These are phyloP conservation scores for Schizaphis graminum DNA, from an alignment of 2,888 invertebrate genomes.

Conservation along the genomic window DNA sequence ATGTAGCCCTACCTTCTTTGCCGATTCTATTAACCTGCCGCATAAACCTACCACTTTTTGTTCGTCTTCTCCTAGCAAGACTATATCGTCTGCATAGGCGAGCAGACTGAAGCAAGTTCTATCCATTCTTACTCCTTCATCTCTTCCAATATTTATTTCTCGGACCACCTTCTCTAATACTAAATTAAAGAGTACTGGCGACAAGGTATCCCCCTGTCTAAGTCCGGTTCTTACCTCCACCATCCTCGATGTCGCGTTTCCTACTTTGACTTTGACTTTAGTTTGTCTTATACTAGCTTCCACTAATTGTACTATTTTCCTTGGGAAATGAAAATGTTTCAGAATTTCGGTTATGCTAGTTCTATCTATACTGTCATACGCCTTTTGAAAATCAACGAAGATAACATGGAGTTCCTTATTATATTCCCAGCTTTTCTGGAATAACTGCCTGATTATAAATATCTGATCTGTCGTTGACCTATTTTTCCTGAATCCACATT, in stretches of 20 bases:
- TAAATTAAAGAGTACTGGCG: slow-evolving; percentile 17
- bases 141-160: slow-evolving; percentile 39
- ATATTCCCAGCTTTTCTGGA: slow-evolving; percentile 25
- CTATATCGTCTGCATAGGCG: slow-evolving; percentile 7
- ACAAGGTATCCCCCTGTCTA: neutral
- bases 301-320: slow-evolving; percentile 35
- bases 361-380: slow-evolving; percentile 41
- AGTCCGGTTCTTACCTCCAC: slow-evolving; percentile 40
- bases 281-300: slow-evolving; percentile 37
- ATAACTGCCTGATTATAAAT: slow-evolving; percentile 12
- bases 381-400: slow-evolving; percentile 20
- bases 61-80: too few relatives aligned
- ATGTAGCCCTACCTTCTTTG: too few relatives aligned
- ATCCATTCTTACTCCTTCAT: slow-evolving; percentile 23
- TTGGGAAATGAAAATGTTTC: slow-evolving; percentile 26
- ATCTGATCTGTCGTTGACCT: slow-evolving; percentile 1
- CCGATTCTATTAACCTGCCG: too few relatives aligned
- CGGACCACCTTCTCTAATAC: neutral
- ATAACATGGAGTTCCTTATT: slow-evolving; percentile 22
- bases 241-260: slow-evolving; percentile 20
- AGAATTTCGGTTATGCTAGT: slow-evolving; percentile 34
- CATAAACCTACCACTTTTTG: too few relatives aligned
- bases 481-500: slow-evolving; percentile 18
- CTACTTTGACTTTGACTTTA: slow-evolving; percentile 42
- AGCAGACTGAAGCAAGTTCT: slow-evolving; percentile 29